A percentile compares a stretch with the other conserved stretches of the same genome.
phyloP scores from a whole-genome alignment of 23 tunicate species.

The Halocynthia roretzi region DNA sequence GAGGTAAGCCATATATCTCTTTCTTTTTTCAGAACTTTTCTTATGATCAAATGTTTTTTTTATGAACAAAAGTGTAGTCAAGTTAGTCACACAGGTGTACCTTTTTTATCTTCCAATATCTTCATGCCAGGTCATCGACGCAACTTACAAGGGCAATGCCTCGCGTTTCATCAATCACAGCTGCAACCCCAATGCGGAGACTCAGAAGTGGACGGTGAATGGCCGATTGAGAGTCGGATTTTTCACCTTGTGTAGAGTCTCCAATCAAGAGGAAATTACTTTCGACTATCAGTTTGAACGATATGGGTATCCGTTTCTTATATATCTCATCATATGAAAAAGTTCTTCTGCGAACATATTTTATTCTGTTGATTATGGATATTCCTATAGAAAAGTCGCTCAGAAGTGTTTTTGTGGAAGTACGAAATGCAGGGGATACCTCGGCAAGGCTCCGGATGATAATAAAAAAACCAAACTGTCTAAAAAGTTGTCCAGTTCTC shows the following conservation, averaged over 20 bases:
- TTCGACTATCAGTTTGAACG: conserved; percentile 92
- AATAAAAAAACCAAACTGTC: conserved; percentile 28
- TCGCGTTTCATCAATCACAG: conserved; percentile 96
- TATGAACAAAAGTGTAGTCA: background rate
- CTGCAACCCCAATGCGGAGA: conserved; percentile 95
- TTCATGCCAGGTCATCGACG: conserved; percentile 52
- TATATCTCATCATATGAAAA: background rate
- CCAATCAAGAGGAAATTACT: conserved; percentile 81
- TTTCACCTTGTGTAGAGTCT: conserved; percentile 42
- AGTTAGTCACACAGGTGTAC: background rate
- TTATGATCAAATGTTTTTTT: background rate
- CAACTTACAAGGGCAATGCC: conserved; percentile 66
- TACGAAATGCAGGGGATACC: conserved; percentile 74
- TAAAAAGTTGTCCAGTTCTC: background rate
- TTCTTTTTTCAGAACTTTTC: background rate
- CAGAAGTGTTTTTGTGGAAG: conserved; percentile 89
- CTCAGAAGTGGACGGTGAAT: conserved; percentile 98
- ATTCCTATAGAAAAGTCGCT: conserved; percentile 50
- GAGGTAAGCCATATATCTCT: conserved; percentile 32
- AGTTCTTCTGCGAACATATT: background rate
- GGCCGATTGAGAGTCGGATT: conserved; percentile 85
- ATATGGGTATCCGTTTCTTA: conserved; percentile 52
- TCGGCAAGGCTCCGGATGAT: conserved; percentile 76
- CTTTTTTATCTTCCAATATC: background rate
- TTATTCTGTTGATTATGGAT: background rate